phyloP scores from a whole-genome alignment of 2,113 vertebrate genomes.

The Rhizomys pruinosus region DNA sequence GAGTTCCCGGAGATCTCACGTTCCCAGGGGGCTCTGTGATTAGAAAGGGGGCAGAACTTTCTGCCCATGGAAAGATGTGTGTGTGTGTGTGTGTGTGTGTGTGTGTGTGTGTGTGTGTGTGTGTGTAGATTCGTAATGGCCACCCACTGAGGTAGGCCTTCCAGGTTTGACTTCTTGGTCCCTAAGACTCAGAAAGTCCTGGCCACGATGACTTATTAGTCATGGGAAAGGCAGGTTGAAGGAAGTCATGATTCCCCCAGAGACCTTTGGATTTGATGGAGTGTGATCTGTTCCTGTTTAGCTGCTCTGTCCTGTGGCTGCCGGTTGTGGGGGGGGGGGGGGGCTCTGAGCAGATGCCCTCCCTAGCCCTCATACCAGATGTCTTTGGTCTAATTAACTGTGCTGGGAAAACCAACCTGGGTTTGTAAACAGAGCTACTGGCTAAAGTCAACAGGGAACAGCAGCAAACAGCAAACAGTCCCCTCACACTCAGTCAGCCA shows the following conservation, averaged over 20 bases:
- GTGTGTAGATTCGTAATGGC: background rate
- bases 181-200: background rate
- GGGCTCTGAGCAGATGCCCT: conserved; percentile 76
- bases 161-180: background rate
- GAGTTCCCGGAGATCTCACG: background rate
- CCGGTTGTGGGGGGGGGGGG: background rate
- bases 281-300: conserved; percentile 60
- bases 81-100: background rate
- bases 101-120: background rate
- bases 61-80: background rate
- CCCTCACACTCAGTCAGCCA: conserved; percentile 59
- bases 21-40: background rate
- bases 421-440: conserved; percentile 78
- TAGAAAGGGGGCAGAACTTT: conserved; percentile 10
- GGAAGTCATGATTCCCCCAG: background rate
- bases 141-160: background rate
- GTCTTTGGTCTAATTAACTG: conserved; percentile 78
- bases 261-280: conserved; percentile 6
- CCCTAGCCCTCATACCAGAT: conserved; percentile 81
- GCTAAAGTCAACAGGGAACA: conserved; percentile 75
- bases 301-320: conserved; percentile 36
- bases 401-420: conserved; percentile 73
- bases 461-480: conserved; percentile 69
- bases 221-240: conserved; percentile 4
- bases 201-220: background rate